Evolutionary conservation across 2,888 invertebrate species (phyloP), one percentile per base, ranked within the genome.

Genomic region (Hypena proboscidalis): DNA sequence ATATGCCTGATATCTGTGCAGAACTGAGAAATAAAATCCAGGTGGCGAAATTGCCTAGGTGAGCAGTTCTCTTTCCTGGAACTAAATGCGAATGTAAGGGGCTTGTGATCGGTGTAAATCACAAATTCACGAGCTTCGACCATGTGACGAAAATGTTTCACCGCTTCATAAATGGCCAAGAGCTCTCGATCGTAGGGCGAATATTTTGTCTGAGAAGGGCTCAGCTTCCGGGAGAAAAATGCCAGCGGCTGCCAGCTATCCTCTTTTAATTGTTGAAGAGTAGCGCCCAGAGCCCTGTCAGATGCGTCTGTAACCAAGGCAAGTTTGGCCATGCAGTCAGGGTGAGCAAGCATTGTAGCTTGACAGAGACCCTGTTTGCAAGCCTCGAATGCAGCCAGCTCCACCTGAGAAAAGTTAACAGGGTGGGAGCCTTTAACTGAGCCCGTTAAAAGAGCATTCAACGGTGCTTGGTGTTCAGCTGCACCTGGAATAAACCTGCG

Each of bases 121-220:
- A n/a, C n/a, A n/a, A n/a, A n/a, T 36, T 22, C 7, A 25, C 15
- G 5, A 44, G 36, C 46, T 13, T 46, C 40, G 1, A 41, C 9
- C 33, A 37, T 36, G 9, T 30, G 23, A 0, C 37, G 13, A 5
- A 41, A 47, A 10, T 47, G 20, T 26, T 25, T 23, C 1, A 47
- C 17, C 1, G 8, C 8, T n/a, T 33, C 29, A 6, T 47, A 47
- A 4, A 46, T 38, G n/a, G n/a, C n/a, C n/a, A n/a, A n/a, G n/a
- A n/a, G n/a, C n/a, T n/a, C n/a, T n/a, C n/a, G n/a, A n/a, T 36
- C 31, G 1, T 42, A 36, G 1, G 36, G 31, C 0, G 26, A 31
- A 10, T 36, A 42, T 6, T 42, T 42, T 5, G 8, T 9, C 4
- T 36, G 31, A 2, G n/a, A n/a, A n/a, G n/a, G n/a, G n/a, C n/a